phyloP scores from a whole-genome alignment of 2,797 vertebrate species.

The Enteromius argenteus region DNA sequence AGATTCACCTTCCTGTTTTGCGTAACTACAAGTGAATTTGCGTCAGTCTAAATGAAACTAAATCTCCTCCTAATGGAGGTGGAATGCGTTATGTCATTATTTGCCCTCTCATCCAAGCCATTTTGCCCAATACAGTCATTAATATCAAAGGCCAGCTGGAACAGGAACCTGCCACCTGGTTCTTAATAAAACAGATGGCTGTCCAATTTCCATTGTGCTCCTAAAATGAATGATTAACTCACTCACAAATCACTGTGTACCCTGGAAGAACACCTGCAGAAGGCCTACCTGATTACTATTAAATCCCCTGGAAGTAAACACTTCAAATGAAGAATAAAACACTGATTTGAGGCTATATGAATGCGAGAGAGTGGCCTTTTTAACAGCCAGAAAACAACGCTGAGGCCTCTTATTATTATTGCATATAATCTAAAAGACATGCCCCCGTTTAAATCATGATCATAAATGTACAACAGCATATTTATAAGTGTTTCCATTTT shows the following conservation, averaged over 20 bases:
- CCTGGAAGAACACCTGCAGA: conserved; percentile 37
- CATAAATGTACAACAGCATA: background rate
- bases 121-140: conserved; percentile 14
- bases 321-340: background rate
- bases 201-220: conserved; percentile 29
- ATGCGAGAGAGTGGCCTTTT: background rate
- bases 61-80: background rate
- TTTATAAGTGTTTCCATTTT: conserved; percentile 39
- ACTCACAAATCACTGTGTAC: conserved; percentile 15
- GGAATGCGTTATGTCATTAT: conserved; percentile 9
- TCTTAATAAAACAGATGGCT: conserved; percentile 52
- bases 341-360: background rate
- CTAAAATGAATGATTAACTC: conserved; percentile 52
- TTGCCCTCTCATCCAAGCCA: background rate
- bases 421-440: background rate
- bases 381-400: background rate
- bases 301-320: conserved; percentile 3
- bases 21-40: conserved; percentile 13
- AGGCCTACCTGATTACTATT: conserved; percentile 8
- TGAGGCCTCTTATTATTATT: no score
- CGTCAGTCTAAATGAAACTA: conserved; percentile 38
- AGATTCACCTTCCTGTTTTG: conserved; percentile 39
- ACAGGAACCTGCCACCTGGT: conserved; percentile 42
- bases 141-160: conserved; percentile 45
- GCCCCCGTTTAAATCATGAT: background rate